Evolutionary conservation across 2,888 invertebrate genomes (phyloP), one percentile per base, ranked within the genome.

Genomic region (Melieria crassipennis): DNA sequence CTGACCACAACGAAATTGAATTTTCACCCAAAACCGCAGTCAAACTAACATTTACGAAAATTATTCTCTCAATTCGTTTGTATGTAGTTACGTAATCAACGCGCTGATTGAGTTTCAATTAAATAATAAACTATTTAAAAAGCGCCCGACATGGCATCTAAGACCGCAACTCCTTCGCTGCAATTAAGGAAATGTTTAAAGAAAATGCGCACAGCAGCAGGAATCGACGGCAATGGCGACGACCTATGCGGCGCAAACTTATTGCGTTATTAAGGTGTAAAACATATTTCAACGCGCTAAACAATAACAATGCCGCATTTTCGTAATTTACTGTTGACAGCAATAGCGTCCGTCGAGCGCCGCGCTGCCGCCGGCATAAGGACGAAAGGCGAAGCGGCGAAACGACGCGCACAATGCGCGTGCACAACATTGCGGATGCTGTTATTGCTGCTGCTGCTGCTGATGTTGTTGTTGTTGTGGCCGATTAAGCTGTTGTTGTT

Each of bases 281-380:
- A 71, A 74, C 73, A 76, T 73, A 73, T 72, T 74, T 74, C 72
- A 73, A 30, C 2, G 30, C 30, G 30, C 30, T 3, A 30, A 30
- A 30, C 30, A 69, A 67, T 57, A 65, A 52, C 66, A 65, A 69
- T 57, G 43, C 57, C 78, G 75, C 77, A 77, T 81, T 82, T 80
- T 79, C 78, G 80, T 81, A 82, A 81, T 82, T 81, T 82, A 82
- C 79, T 76, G 79, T 79, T 80, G 78, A 81, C 80, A 80, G 81
- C 78, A 70, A 50, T 48, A n/a, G 74, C 52, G 50, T 58, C 11
- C 72, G 61, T 71, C 60, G 64, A 68, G 61, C 66, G 66, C 66
- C 71, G 43, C 71, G 43, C 74, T 73, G 74, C 73, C 76, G 74
- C 70, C 11, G 16, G 9, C 13, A 43, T 11, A 46, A 50, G 9